Evolutionary conservation across 2,888 invertebrate genomes (phyloP), one percentile per base, ranked within the genome.

Genomic region (Parasteatoda lunata): DNA sequence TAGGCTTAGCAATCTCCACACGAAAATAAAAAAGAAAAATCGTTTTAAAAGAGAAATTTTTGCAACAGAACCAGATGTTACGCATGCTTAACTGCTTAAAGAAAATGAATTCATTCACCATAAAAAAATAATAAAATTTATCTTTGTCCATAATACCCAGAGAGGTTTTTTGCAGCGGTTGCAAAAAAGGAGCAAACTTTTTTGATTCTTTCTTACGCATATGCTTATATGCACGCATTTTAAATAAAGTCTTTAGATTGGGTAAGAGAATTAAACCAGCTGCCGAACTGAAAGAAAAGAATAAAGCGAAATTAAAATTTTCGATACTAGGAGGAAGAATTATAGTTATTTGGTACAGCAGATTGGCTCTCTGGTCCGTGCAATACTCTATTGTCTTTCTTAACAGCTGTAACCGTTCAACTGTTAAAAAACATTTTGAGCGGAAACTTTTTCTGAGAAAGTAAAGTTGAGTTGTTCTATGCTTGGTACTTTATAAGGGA

Each of bases 231-330:
- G 59, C 59, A 13, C 13, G 59, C 59, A 13, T 59, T 7, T 9
- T 4, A n/a, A 9, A 59, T 59, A 59, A 59, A 13, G n/a, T 59
- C 59, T 7, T 59, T 59, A 11, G 59, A 59, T 30, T 30, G 30
- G 30, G 30, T 30, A 30, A 59, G 11, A 59, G 59, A 59, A 59
- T 59, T 59, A 59, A 59, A 59, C 59, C 59, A 59, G 59, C 59
- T 59, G 59, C 8, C n/a, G 59, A 59, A 59, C n/a, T 59, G 9
- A 9, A 59, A 59, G 59, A 59, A 59, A 30, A 59, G 59, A 69
- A n/a, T 80, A 73, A 80, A 73, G 59, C 72, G 72, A 80, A 66
- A 80, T 80, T 80, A 80, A 73, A 80, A 65, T 51, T 13, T 73
- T 52, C 64, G 30, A 30, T 72, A 66, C 51, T 79, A 49, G 9